phyloP scores from a whole-genome alignment of 1,140 invertebrate species.

The Palaemon carinicauda region DNA sequence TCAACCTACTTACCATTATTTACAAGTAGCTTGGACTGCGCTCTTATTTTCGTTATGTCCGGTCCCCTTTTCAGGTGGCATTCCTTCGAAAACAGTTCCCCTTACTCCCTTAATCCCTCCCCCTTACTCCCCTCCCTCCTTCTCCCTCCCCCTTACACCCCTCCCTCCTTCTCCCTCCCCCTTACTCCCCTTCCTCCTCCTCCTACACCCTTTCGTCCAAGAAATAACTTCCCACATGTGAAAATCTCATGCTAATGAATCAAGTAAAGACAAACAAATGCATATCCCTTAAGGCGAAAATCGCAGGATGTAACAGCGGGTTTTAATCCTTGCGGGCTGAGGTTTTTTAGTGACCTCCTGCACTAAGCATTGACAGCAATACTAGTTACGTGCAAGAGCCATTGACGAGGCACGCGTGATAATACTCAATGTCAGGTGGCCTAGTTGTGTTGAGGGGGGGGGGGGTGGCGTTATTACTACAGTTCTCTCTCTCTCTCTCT shows the following conservation, averaged over 20 bases:
- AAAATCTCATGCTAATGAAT: too few species aligned
- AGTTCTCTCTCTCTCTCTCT: neutral
- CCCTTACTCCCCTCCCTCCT: neutral
- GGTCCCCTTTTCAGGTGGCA: slow-evolving; percentile 34
- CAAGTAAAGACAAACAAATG: neutral
- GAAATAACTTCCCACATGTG: too few species aligned
- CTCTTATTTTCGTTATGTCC: slow-evolving; percentile 44
- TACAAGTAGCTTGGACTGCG: slow-evolving; percentile 33
- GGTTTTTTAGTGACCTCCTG: neutral
- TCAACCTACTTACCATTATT: slow-evolving; percentile 48
- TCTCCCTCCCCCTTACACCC: too few species aligned
- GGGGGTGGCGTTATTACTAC: too few species aligned
- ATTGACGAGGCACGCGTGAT: slow-evolving; percentile 38
- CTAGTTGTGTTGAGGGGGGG: too few species aligned
- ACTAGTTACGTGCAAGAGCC: slow-evolving; percentile 47
- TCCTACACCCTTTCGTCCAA: neutral
- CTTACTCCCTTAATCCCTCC: slow-evolving; percentile 9
- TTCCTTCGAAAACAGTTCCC: slow-evolving; percentile 44
- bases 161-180: slow-evolving; percentile 2
- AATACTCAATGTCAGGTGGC: neutral
- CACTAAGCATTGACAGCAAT: neutral
- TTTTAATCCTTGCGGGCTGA: neutral
- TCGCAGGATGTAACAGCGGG: neutral
- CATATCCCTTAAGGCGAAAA: neutral
- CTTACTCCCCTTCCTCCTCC: neutral